Conservation (phyloP, 2,888 invertebrate genomes). For the Meganola albula region DNA sequence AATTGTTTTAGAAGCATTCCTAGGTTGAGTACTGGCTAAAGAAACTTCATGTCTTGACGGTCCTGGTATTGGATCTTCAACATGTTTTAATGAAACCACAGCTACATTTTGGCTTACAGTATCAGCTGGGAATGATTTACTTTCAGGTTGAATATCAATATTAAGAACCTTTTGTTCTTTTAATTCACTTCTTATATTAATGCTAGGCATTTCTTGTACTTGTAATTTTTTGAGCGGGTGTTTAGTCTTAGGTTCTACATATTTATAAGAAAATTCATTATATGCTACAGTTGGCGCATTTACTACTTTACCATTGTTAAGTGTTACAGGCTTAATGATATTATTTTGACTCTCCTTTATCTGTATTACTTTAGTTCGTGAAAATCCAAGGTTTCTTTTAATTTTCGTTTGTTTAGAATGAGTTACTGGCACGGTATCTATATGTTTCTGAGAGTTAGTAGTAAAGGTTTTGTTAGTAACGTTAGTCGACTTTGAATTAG, state of each 20-base stretch:
- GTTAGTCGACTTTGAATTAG: slow-evolving; percentile 24
- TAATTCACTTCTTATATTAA: slow-evolving; percentile 70
- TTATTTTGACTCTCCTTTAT: slow-evolving; percentile 42
- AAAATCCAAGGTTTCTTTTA: slow-evolving; percentile 45
- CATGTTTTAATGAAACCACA: slow-evolving; percentile 47
- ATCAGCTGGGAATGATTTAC: slow-evolving; percentile 22
- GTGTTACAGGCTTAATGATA: slow-evolving; percentile 32
- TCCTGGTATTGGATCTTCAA: slow-evolving; percentile 24
- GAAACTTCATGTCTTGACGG: too few species aligned
- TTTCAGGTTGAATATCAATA: slow-evolving; percentile 65
- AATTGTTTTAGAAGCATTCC: slow-evolving; percentile 21
- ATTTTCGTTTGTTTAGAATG: slow-evolving; percentile 33
- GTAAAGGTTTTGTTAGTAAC: slow-evolving; percentile 14
- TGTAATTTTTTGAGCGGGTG: slow-evolving; percentile 39
- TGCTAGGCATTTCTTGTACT: slow-evolving; percentile 69
- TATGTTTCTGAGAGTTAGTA: slow-evolving; percentile 20
- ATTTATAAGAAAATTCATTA: slow-evolving; percentile 52
- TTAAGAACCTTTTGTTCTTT: slow-evolving; percentile 70
- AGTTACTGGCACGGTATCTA: slow-evolving; percentile 31
- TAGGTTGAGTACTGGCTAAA: too few species aligned
- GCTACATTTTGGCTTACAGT: slow-evolving; percentile 43
- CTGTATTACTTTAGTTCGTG: slow-evolving; percentile 50
- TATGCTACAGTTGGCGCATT: slow-evolving; percentile 46
- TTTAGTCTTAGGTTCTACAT: slow-evolving; percentile 39
- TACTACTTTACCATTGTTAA: slow-evolving; percentile 36